These are phyloP conservation scores for Radopholus similis DNA, from an alignment of 1,140 invertebrate genomes.

Conservation along the genomic window DNA sequence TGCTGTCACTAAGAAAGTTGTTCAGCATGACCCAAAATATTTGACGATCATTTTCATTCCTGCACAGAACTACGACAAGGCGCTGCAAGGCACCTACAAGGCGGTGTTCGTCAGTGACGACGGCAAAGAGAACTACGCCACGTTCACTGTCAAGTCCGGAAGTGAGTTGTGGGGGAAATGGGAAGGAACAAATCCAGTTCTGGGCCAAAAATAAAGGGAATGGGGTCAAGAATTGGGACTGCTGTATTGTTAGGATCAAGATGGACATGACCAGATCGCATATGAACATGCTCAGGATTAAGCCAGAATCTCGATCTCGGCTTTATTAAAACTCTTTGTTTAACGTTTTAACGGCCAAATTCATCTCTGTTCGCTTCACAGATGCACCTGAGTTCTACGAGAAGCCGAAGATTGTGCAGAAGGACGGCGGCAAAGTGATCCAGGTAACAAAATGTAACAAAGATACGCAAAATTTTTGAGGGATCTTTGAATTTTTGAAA, in stretches of 20 bases:
- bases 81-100: conserved; percentile 58
- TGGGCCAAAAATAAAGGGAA: background rate
- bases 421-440: conserved; percentile 55
- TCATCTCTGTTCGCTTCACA: too few relatives aligned
- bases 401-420: conserved; percentile 59
- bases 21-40: conserved; percentile 12
- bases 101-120: conserved; percentile 45
- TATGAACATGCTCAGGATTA: too few relatives aligned
- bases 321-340: background rate
- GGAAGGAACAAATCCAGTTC: background rate
- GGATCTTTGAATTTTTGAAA: background rate
- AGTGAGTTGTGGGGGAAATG: too few relatives aligned
- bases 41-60: conserved; percentile 19
- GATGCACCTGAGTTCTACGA: conserved; percentile 60
- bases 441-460: background rate
- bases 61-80: conserved; percentile 58
- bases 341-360: too few relatives aligned
- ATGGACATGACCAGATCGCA: too few relatives aligned
- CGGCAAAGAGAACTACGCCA: conserved; percentile 55
- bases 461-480: background rate
- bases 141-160: conserved; percentile 59
- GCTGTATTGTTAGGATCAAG: too few relatives aligned
- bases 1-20: background rate
- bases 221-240: background rate
- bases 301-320: too few relatives aligned